Base-by-base conservation (phyloP, 2,797 vertebrate species). In the Pygocentrus nattereri region DNA sequence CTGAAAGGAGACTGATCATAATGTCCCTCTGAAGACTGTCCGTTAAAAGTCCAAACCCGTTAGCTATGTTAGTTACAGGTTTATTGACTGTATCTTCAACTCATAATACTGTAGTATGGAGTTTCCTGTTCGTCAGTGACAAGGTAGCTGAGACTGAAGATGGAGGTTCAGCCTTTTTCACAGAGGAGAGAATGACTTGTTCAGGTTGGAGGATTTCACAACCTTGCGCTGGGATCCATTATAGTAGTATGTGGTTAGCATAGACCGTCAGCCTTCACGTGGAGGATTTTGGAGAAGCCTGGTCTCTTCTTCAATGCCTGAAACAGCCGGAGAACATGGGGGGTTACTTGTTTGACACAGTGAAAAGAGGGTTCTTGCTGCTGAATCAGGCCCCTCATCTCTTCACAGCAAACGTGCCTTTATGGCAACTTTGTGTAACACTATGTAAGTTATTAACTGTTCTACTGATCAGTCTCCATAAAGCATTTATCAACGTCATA, bases 231-330 rank as follows among this genome's bases (percentile, higher is more conserved):
- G 81, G 85, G 84, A 71, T 78, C 75, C 71, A 82, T 76, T 56
- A 74, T 70, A 84, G 91, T 78, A 73, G 83, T 88, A 67, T 82
- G 88, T 87, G 58, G 93, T 94, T 97, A 97, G 93, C 97, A 97
- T 88, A 96, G 91, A 80, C 93, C 96, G 84, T 97, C 97, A 65
- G 96, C 96, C 89, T 98, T 97, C 87, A 98, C 95, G 31, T 99
- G 98, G 90, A 99, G 94, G 68, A 99, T 99, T 95, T 99, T 99
- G 87, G 98, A 98, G 93, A 99, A 99, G 81, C 98, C 98, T 0
- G 98, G 98, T 87, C 98, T 96, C 82, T 99, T 98, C 89, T 97
- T 97, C 88, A 99, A 92, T 83, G 97, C 98, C 98, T 99, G 87
- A 82, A 21, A 76, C 0, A 27, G 41, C 49, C 18, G 67, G 38